phyloP scores from a whole-genome alignment of 2,888 invertebrate species.

The Dryobotodes eremita region DNA sequence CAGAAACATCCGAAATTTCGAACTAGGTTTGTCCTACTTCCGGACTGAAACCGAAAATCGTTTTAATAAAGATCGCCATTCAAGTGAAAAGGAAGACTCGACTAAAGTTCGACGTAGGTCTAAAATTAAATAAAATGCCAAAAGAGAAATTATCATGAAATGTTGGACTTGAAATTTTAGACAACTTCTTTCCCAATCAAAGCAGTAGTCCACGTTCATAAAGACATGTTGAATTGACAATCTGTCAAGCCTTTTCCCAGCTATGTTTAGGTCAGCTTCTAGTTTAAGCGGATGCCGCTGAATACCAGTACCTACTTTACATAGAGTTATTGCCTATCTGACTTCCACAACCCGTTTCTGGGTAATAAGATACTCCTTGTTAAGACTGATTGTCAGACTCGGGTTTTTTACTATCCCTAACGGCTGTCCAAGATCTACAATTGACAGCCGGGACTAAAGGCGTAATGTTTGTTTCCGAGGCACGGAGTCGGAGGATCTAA shows the following conservation, averaged over 20 bases:
- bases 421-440: not conserved
- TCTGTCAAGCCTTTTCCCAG: not conserved
- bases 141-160: not conserved
- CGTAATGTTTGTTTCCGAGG: not conserved
- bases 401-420: not conserved
- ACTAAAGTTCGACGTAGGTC: not conserved
- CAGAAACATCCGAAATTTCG: constrained; percentile 7
- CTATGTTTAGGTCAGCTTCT: not conserved
- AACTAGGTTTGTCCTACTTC: constrained; percentile 27
- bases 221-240: not conserved
- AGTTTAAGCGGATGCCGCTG: not conserved
- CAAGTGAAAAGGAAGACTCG: not conserved
- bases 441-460: not conserved
- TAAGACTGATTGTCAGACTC: too few relatives aligned
- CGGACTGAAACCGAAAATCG: not conserved
- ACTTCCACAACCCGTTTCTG: too few relatives aligned
- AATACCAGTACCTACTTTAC: not conserved
- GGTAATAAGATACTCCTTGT: too few relatives aligned
- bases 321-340: too few relatives aligned
- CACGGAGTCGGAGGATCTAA: not conserved
- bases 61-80: not conserved
- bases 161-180: not conserved
- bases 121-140: not conserved
- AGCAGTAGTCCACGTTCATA: not conserved
- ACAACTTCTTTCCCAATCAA: not conserved